Conservation (phyloP, 2,113 vertebrate species). For the Echinops telfairi region DNA sequence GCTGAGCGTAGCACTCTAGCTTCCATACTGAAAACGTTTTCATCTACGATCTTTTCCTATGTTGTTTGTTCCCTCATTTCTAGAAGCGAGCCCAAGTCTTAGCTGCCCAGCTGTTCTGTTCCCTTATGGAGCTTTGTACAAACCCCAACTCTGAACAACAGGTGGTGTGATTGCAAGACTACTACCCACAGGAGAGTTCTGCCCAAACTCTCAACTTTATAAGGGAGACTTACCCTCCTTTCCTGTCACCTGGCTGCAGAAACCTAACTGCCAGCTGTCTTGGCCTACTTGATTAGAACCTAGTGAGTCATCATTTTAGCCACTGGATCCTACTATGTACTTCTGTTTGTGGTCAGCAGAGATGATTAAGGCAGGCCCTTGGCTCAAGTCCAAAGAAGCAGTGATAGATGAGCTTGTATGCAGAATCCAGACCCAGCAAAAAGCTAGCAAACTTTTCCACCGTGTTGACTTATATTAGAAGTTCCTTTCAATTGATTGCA, state of each 20-base stretch:
- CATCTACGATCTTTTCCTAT: slow-evolving; percentile 21
- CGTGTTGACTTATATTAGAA: no score
- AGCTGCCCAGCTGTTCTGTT: slow-evolving; percentile 22
- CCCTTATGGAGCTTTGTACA: background rate
- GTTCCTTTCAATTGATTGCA: no score
- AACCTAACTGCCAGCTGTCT: background rate
- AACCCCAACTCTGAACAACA: background rate
- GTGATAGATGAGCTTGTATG: no score
- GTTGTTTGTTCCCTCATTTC: background rate
- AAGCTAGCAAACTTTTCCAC: no score
- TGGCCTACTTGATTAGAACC: background rate
- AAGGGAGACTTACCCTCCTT: background rate
- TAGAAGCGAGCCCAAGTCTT: slow-evolving; percentile 48
- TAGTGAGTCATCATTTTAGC: background rate
- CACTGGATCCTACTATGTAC: background rate
- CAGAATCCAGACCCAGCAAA: no score
- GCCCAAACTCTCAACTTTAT: background rate
- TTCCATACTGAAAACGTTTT: slow-evolving; percentile 16
- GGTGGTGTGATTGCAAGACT: slow-evolving; percentile 13
- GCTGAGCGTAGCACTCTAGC: background rate
- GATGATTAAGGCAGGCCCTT: background rate
- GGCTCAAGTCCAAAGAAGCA: no score
- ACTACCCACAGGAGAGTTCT: background rate
- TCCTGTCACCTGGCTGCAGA: background rate
- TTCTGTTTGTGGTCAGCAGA: slow-evolving; percentile 6